phyloP scores from a whole-genome alignment of 1,140 invertebrate species.

The Drosophila ambigua region DNA sequence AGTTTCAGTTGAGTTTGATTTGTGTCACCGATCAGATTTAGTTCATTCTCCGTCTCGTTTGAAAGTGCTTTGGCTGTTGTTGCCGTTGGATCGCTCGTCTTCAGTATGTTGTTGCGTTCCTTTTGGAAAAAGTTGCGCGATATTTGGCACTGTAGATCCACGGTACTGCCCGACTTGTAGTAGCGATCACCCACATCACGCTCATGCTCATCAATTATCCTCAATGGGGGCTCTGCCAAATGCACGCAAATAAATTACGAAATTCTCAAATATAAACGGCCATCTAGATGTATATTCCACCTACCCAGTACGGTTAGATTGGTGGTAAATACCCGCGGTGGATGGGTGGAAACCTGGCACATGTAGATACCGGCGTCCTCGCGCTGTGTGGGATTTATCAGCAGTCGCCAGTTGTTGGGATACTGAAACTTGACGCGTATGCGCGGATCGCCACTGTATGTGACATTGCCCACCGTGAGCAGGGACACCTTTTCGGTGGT shows the following conservation, averaged over 20 bases:
- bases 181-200: slow-evolving; percentile 88
- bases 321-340: slow-evolving; percentile 88
- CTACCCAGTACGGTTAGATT: slow-evolving; percentile 87
- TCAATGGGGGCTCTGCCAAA: slow-evolving; percentile 86
- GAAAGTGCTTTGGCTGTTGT: slow-evolving; percentile 10
- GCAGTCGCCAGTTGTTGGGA: slow-evolving; percentile 92
- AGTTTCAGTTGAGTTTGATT: slow-evolving; percentile 74
- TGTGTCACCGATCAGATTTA: slow-evolving; percentile 70
- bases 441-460: slow-evolving; percentile 89
- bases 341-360: slow-evolving; percentile 94
- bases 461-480: slow-evolving; percentile 89
- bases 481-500: slow-evolving; percentile 89
- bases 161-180: slow-evolving; percentile 89
- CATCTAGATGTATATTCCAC: slow-evolving; percentile 7
- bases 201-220: slow-evolving; percentile 88
- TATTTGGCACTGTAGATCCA: slow-evolving; percentile 88
- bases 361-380: slow-evolving; percentile 91
- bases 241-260: background rate
- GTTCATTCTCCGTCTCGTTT: slow-evolving; percentile 49
- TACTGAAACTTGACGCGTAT: slow-evolving; percentile 91
- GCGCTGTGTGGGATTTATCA: slow-evolving; percentile 90
- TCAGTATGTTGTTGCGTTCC: slow-evolving; percentile 66
- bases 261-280: no score
- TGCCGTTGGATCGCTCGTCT: slow-evolving; percentile 45
- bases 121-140: slow-evolving; percentile 83